Conservation (phyloP, 2,888 invertebrate species). For the Coremacera marginata region DNA sequence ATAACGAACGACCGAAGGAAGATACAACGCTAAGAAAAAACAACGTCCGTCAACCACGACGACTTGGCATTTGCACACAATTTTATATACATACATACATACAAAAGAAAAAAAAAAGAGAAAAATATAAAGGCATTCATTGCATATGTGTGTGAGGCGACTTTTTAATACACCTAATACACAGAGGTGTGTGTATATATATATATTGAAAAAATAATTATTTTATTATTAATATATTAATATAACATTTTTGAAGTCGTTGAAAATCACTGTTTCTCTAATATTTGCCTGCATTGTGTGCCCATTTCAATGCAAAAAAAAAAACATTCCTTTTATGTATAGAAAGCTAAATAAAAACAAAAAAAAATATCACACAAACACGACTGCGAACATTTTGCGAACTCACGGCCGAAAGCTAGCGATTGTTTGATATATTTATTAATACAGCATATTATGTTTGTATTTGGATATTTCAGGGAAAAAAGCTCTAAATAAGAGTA, state of each 20-base stretch:
- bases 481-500: neutral
- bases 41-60: neutral
- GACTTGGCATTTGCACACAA: neutral
- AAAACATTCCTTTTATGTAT: neutral
- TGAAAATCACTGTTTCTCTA: neutral
- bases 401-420: slow-evolving; percentile 5
- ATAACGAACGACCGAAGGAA: no score
- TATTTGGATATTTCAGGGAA: neutral
- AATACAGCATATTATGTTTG: neutral
- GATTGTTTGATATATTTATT: slow-evolving; percentile 4
- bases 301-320: neutral
- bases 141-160: neutral
- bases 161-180: neutral
- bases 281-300: neutral
- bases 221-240: no score
- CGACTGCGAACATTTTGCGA: slow-evolving; percentile 8
- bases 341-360: neutral
- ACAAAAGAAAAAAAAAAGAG: neutral
- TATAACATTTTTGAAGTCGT: neutral
- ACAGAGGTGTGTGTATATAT: neutral
- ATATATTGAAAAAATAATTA: neutral
- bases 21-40: no score
- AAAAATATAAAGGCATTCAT: neutral
- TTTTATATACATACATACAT: neutral
- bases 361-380: neutral